Percentiles rank a stretch among this genome's conserved stretches.
Evolutionary conservation across 1,140 invertebrate genomes (phyloP).

Genomic region (Ylistrum balloti): DNA sequence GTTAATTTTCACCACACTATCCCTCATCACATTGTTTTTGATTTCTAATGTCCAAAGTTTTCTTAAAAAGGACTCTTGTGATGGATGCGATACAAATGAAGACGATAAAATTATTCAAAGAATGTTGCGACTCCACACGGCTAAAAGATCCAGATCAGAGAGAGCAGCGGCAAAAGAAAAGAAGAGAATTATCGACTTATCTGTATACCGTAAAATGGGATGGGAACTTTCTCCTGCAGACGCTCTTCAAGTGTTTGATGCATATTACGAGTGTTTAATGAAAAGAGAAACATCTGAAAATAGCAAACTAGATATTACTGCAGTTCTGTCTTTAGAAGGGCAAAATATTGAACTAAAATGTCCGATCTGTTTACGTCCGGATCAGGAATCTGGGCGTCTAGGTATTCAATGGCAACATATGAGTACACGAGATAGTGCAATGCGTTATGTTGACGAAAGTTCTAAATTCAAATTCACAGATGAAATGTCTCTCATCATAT

Average conservation of each 20-base stretch:
- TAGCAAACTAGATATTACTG: conserved; percentile 30
- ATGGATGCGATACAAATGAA: background rate
- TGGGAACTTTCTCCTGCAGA: conserved; percentile 46
- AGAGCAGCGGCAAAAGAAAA: background rate
- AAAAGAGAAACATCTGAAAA: background rate
- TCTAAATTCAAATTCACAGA: conserved; percentile 35
- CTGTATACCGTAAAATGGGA: conserved; percentile 43
- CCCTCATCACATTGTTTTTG: background rate
- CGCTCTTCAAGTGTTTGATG: conserved; percentile 41
- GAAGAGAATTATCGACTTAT: background rate
- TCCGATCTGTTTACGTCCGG: conserved; percentile 48
- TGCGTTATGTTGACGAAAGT: conserved; percentile 42
- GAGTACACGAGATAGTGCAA: conserved; percentile 39
- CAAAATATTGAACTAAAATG: conserved; percentile 47
- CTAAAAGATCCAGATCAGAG: background rate
- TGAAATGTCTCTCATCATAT: conserved; percentile 41
- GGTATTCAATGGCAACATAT: conserved; percentile 51
- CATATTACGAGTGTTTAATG: conserved; percentile 44
- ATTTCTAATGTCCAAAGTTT: background rate
- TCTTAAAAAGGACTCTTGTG: background rate
- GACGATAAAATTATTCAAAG: conserved; percentile 41
- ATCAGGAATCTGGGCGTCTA: conserved; percentile 41
- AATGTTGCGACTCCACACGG: background rate
- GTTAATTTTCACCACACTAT: background rate
- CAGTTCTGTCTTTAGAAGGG: conserved; percentile 49